These are phyloP conservation scores for Andrena flavipes DNA, from an alignment of 2,888 invertebrate species.

Conservation along the genomic window DNA sequence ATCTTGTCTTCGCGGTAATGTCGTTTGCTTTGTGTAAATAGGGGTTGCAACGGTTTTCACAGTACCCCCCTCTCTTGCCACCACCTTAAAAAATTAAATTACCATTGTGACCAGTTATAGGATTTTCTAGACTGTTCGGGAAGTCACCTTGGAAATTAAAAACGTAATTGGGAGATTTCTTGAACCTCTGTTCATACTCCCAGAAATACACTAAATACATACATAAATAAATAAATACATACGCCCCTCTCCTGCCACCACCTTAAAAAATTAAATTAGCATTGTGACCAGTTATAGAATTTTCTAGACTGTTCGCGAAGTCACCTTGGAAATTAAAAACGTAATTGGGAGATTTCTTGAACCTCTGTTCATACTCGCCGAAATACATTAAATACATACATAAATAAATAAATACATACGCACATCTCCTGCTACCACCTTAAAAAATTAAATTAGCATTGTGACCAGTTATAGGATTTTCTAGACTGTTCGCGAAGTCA, in stretches of 20 bases:
- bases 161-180: neutral
- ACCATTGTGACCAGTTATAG: neutral
- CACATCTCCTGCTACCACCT: neutral
- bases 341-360: neutral
- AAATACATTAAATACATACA: too few species aligned
- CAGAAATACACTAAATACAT: neutral
- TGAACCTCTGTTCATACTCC: neutral
- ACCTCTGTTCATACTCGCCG: neutral
- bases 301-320: neutral
- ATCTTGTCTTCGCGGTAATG: conserved; percentile 3
- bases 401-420: too few species aligned
- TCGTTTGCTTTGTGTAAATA: conserved; percentile 1
- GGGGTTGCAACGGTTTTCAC: neutral
- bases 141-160: neutral
- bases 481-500: neutral
- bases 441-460: conserved; percentile 24
- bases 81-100: conserved; percentile 21
- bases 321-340: neutral
- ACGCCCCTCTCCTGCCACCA: neutral
- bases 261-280: conserved; percentile 22
- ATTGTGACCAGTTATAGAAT: neutral
- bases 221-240: too few species aligned
- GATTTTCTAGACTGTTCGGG: neutral
- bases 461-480: neutral
- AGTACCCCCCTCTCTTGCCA: neutral